Evolutionary conservation across 2,888 invertebrate genomes (phyloP).

Genomic region (Erebia epiphron): DNA sequence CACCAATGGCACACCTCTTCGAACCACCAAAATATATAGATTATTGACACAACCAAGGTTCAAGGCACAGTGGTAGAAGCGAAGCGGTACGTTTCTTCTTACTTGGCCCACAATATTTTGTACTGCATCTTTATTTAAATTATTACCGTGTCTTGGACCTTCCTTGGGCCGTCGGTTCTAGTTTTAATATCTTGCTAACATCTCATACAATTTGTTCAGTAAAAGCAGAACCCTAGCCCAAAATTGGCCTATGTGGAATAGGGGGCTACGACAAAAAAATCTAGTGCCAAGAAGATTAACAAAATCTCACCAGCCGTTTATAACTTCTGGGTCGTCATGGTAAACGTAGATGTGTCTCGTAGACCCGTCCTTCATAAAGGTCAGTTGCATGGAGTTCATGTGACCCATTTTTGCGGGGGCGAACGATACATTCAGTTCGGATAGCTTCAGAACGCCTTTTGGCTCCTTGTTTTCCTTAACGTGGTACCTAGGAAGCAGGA

Average conservation of each 20-base stretch:
- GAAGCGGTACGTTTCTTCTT: neutral
- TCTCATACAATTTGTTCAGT: too few species aligned
- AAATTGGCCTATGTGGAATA: too few species aligned
- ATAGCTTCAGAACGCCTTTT: conserved; percentile 90
- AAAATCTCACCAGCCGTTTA: conserved; percentile 88
- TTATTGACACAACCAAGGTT: neutral
- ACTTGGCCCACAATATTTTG: too few species aligned
- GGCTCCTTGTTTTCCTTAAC: conserved; percentile 90
- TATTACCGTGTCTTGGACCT: too few species aligned
- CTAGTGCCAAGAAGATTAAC: neutral
- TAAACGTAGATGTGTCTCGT: conserved; percentile 94
- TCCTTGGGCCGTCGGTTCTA: too few species aligned
- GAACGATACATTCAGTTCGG: conserved; percentile 92
- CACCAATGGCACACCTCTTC: too few species aligned
- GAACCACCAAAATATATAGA: neutral
- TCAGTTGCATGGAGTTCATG: conserved; percentile 92
- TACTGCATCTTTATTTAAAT: too few species aligned
- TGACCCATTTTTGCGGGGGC: conserved; percentile 91
- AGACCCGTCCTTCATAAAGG: conserved; percentile 92
- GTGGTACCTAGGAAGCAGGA: conserved; percentile 78
- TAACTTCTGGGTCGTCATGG: conserved; percentile 92
- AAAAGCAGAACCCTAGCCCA: too few species aligned
- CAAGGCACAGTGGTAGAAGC: neutral
- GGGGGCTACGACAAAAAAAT: too few species aligned
- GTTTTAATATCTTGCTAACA: too few species aligned